These are phyloP conservation scores for Beroe ovata DNA, from an alignment of 37 sponge, comb jelly and placozoan genomes.

Conservation along the genomic window DNA sequence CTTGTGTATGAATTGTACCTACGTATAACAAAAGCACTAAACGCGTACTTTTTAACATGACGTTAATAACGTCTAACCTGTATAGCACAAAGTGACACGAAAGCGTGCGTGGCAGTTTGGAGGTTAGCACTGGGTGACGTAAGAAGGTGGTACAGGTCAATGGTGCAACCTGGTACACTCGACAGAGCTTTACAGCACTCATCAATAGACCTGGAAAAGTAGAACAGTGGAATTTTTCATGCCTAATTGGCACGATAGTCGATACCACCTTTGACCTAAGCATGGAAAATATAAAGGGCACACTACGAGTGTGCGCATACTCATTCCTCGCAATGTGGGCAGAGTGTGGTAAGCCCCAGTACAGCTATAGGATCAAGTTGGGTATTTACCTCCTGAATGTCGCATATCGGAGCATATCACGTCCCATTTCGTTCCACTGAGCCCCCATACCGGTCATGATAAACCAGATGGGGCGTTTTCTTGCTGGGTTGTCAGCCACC, in stretches of 20 bases:
- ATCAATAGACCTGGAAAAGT: slow-evolving; percentile 47
- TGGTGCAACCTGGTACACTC: slow-evolving; percentile 19
- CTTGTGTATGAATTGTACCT: no score
- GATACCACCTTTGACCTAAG: no score
- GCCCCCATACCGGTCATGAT: slow-evolving; percentile 71
- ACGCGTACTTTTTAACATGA: no score
- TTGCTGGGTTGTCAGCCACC: slow-evolving; percentile 24
- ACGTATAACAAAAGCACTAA: no score
- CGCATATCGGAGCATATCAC: slow-evolving; percentile 68
- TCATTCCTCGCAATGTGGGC: no score
- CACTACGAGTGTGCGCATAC: no score
- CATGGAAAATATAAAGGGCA: no score
- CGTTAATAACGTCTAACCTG: no score
- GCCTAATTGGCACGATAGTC: no score
- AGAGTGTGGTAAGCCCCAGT: no score
- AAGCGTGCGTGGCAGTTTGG: slow-evolving; percentile 42
- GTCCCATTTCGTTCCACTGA: slow-evolving; percentile 72
- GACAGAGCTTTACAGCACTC: slow-evolving; percentile 20
- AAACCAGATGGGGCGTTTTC: slow-evolving; percentile 67
- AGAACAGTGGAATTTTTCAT: no score
- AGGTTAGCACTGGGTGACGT: slow-evolving; percentile 19
- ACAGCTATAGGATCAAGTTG: no score
- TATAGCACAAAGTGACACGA: slow-evolving; percentile 48
- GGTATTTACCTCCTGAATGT: slow-evolving; percentile 57
- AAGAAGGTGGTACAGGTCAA: slow-evolving; percentile 15